These are phyloP conservation scores for Acanthornis magna DNA, from an alignment of 2,797 vertebrate genomes.

Conservation along the genomic window DNA sequence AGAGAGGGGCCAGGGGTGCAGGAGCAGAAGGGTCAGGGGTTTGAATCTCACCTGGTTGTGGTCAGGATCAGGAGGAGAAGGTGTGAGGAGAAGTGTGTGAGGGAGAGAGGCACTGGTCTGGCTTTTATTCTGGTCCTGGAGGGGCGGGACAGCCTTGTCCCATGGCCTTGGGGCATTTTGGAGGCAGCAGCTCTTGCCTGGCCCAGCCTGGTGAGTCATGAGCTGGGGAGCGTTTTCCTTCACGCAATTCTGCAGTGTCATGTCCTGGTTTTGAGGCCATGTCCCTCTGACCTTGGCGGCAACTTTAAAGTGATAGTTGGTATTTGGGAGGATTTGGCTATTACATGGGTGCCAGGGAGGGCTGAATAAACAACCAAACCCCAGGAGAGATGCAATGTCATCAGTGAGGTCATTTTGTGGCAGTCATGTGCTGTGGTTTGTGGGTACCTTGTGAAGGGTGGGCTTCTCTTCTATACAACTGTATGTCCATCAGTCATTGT, in stretches of 20 bases:
- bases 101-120: fast-evolving
- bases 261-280: fast-evolving
- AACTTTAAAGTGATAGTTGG: neutral
- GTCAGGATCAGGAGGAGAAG: neutral
- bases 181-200: fast-evolving
- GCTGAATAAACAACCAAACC: no score
- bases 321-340: neutral
- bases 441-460: neutral
- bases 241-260: neutral
- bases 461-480: fast-evolving
- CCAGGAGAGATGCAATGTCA: neutral
- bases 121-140: neutral
- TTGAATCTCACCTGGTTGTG: neutral
- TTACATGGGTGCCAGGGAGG: no score
- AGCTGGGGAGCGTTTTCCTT: neutral
- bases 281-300: fast-evolving
- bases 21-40: neutral
- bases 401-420: neutral
- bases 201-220: neutral
- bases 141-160: neutral
- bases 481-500: no score
- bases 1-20: neutral
- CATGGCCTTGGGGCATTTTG: neutral
- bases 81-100: neutral
- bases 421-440: fast-evolving